Base-by-base conservation (phyloP, 2,113 vertebrate genomes). In the Phalacrocorax brasilianus region DNA sequence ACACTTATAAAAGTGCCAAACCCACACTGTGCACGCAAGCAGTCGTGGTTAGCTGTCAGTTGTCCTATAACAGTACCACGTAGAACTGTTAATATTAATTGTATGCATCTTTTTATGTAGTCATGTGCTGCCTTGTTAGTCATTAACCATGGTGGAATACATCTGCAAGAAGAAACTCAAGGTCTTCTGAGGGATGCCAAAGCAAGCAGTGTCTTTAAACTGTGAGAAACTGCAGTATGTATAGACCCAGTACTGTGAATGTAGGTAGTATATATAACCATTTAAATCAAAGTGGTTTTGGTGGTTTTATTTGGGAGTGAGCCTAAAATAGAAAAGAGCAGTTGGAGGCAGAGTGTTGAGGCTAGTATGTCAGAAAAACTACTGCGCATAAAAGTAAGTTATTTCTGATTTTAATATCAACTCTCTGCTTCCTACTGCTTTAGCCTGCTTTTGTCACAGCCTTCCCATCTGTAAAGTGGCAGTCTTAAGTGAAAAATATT, bases 21-120 rank as follows among this genome's bases (percentile, higher is more conserved):
- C 30, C 16, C 30, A 6, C 11, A 16, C 23, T 0, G 1, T 35
- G 11, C 17, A 8, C 1, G 1, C 8, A 4, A 30, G 40, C 16
- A 67, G 56, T 72, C 11, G 0, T 1, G 5, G 32, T 68, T 78
- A 66, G 38, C 66, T 72, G 49, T 28, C 71, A 20, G 38, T 12
- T 82, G 59, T 35, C 66, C 3, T 23, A 0, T 17, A 49, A 28
- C 49, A 63, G 52, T 72, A 24, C 44, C 13, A 6, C 7, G 1
- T 3, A 32, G 26, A 23, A 11, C 42, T 65, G 49, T 62, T 71
- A 50, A 17, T 66, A 22, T 56, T 56, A 56, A 27, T 58, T 66
- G 38, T 66, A 15, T 70, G 72, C 68, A 21, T 70, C 59, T 58
- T 55, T 79, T 65, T 26, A 22, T 42, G 45, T 27, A 83, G 80